Base-by-base conservation (phyloP, 2,888 invertebrate genomes). In the Drosophila antonietae region DNA sequence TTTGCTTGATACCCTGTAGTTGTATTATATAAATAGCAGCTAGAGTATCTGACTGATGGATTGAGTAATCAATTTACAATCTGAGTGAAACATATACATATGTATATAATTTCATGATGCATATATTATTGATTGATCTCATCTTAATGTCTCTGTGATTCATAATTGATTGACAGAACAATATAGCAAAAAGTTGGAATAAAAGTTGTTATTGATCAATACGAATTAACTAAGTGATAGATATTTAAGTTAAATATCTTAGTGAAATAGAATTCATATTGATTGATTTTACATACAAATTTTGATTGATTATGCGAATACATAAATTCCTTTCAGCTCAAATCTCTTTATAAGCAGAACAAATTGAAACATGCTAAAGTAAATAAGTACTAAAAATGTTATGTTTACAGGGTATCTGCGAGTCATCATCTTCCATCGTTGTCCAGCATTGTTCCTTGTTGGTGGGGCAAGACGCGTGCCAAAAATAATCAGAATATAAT, bases 401-500 rank as follows among this genome's bases (percentile, higher is more conserved):
- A n/a, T n/a, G n/a, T 5, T 9, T 46, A 7, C 12, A 64, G 78
- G 43, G 58, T 69, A 73, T 64, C 10, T 55, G 0, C 0, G 0
- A 1, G 43, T 41, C 12, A 2, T 6, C 2, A 1, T 20, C 5
- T 10, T 6, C 8, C 15, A 0, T 1, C 9, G 6, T 51, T 31
- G 10, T 12, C 39, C 20, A 14, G 43, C 28, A 59, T 63, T 63
- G 53, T 61, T 47, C n/a, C 9, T 37, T 56, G 31, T 51, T 51
- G 43, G 43, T 43, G 58, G 62, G 57, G 31, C 53, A n/a, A 44
- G 74, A 87, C 71, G 84, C 84, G 78, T 87, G 84, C 82, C 68
- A 76, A 76, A 84, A 75, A 84, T 84, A 84, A 84, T 84, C 84
- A 87, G 76, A 87, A 69, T 71, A 80, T 84, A 84, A 84, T 84